Base-by-base conservation (phyloP, 64 coral and sea anemone genomes). In the Platygyra sinensis region DNA sequence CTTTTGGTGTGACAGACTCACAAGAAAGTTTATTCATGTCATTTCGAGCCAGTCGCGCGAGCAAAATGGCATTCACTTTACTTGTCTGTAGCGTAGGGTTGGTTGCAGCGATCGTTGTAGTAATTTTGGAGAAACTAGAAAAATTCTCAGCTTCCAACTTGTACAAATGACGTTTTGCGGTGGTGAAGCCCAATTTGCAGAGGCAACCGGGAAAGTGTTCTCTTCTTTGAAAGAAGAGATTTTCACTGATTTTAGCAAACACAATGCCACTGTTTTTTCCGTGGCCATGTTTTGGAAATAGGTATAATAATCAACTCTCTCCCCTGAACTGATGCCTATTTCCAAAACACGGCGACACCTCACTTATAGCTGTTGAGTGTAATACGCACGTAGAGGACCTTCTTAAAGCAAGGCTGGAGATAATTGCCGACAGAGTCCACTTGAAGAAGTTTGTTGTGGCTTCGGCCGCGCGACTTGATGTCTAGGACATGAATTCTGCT, bases 261-360 rank as follows among this genome's bases (percentile, higher is more conserved):
- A 54, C n/a, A n/a, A n/a, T n/a, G n/a, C n/a, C n/a, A n/a, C n/a
- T n/a, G n/a, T n/a, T n/a, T n/a, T n/a, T n/a, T n/a, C n/a, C n/a
- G n/a, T n/a, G n/a, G 89, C n/a, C 79, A 91, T 84, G 63, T 91
- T 38, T 27, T 91, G 79, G 89, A 91, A 39, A 62, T 91, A 6
- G 89, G 89, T n/a, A n/a, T n/a, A n/a, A n/a, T n/a, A n/a, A n/a
- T n/a, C n/a, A n/a, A n/a, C n/a, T n/a, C n/a, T n/a, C n/a, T n/a
- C n/a, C n/a, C n/a, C n/a, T n/a, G n/a, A n/a, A n/a, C n/a, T n/a
- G n/a, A n/a, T n/a, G n/a, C n/a, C n/a, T n/a, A n/a, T n/a, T n/a
- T n/a, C n/a, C n/a, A n/a, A n/a, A n/a, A n/a, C n/a, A n/a, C n/a
- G n/a, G n/a, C n/a, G 79, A 79, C 18, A 82, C 67, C 16, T 91